Evolutionary conservation across 2,113 vertebrate genomes (phyloP).

Genomic region (Hippoglossus stenolepis): DNA sequence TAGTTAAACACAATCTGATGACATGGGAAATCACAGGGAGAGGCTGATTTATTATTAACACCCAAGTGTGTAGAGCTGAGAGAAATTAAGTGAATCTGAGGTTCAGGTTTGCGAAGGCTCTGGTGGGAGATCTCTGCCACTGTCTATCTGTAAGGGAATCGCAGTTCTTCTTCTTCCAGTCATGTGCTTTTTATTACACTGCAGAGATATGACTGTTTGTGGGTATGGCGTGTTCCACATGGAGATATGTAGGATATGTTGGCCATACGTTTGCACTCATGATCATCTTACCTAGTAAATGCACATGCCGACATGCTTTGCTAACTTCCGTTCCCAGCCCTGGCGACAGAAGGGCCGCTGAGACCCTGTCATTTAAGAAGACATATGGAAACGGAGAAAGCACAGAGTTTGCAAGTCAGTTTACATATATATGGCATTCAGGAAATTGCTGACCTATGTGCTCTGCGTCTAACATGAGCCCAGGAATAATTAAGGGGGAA

Average conservation of each 20-base stretch:
- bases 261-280: constrained; percentile 12
- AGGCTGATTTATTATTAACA: constrained; percentile 27
- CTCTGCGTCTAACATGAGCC: constrained; percentile 5
- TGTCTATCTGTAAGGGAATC: constrained; percentile 25
- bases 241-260: constrained; percentile 11
- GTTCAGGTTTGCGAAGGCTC: constrained; percentile 26
- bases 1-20: constrained; percentile 27
- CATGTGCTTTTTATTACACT: constrained; percentile 7
- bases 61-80: constrained; percentile 1
- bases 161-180: constrained; percentile 10
- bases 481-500: constrained; percentile 53
- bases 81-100: constrained; percentile 32
- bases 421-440: constrained; percentile 30
- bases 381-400: constrained; percentile 5
- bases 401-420: background rate
- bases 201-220: background rate
- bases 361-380: constrained; percentile 19
- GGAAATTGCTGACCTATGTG: constrained; percentile 48
- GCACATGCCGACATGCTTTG: background rate
- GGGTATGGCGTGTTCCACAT: background rate
- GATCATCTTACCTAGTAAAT: constrained; percentile 23
- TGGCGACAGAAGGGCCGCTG: background rate
- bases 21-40: constrained; percentile 14
- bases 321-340: background rate
- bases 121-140: constrained; percentile 26